These are phyloP conservation scores for Electrona antarctica DNA, from an alignment of 2,113 vertebrate genomes.

Conservation along the genomic window DNA sequence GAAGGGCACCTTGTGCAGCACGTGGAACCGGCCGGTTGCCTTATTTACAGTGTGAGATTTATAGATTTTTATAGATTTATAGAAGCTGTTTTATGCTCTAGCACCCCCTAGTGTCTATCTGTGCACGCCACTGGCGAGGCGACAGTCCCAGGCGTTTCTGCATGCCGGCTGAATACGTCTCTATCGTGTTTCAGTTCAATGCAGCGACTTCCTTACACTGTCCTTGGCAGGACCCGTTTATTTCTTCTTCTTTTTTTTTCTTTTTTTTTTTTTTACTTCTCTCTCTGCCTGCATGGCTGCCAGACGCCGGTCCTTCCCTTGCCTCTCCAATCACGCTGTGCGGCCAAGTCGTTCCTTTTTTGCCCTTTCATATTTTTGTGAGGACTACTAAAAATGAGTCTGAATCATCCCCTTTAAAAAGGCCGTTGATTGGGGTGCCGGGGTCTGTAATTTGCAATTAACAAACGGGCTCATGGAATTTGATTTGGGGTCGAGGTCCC, in stretches of 20 bases:
- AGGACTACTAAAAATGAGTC: slow-evolving; percentile 74
- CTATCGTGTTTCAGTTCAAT: slow-evolving; percentile 63
- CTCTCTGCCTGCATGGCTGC: slow-evolving; percentile 20
- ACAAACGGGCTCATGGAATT: slow-evolving; percentile 78
- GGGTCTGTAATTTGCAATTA: slow-evolving; percentile 86
- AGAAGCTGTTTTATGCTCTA: slow-evolving; percentile 38
- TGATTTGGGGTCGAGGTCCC: slow-evolving; percentile 81
- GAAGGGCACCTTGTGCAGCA: too few species aligned
- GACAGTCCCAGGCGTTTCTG: slow-evolving; percentile 42
- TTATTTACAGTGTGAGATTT: too few species aligned
- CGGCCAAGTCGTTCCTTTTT: slow-evolving; percentile 58
- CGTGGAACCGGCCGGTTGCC: too few species aligned
- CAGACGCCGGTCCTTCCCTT: slow-evolving; percentile 13
- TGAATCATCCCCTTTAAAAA: slow-evolving; percentile 78
- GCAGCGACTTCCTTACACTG: slow-evolving; percentile 36
- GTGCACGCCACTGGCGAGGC: slow-evolving; percentile 4
- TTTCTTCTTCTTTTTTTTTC: slow-evolving; percentile 44
- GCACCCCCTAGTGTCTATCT: too few species aligned
- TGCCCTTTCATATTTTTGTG: slow-evolving; percentile 74
- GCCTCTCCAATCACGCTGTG: slow-evolving; percentile 47
- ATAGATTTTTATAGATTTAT: too few species aligned
- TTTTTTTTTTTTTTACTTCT: too few species aligned
- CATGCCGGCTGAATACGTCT: slow-evolving; percentile 44
- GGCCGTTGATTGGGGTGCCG: slow-evolving; percentile 81
- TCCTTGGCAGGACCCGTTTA: slow-evolving; percentile 44